Evolutionary conservation across 2,888 invertebrate genomes (phyloP), one percentile per base, ranked within the genome.

Genomic region (Leptarthrus brevirostris): DNA sequence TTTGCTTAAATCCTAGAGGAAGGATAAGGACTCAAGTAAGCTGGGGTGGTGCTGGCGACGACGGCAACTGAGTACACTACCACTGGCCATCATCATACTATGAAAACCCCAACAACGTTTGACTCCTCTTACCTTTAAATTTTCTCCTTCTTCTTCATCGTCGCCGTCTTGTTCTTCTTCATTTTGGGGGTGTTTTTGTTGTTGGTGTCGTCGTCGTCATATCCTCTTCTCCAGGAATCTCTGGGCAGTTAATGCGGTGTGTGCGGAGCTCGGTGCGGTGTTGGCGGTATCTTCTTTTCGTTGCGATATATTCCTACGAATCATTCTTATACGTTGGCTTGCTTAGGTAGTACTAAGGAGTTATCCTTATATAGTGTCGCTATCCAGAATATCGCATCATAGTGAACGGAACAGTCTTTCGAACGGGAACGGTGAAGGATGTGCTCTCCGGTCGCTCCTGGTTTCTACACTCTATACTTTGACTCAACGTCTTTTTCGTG

Each of bases 341-440:
- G 69, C 34, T 30, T 73, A 44, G 58, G 74, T 64, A 75, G 72
- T 73, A 61, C 54, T 73, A 77, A 78, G 78, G 78, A 78, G 73
- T 74, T 76, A 76, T 78, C 76, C 77, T 78, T 77, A 77, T 77
- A 78, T 77, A 76, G 77, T 77, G 77, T 77, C 75, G 76, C 75
- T 77, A 52, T 20, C 73, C 74, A 77, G 76, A 58, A 77, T 74
- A 74, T 76, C 73, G 52, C 74, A 78, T 73, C 78, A 78, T 74
- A 78, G 75, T 76, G 53, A 47, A 70, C 56, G 18, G 12, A 58
- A 72, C 56, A 56, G 54, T 72, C 72, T 72, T 47, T 49, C 72
- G 47, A 58, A 47, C 44, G 58, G 34, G 54, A 26, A 71, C 56
- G 44, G 36, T 53, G 24, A 71, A 56, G 71, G 71, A 71, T 56